Evolutionary conservation across 1,140 invertebrate species (phyloP).

Genomic region (Phenacoccus solenopsis): DNA sequence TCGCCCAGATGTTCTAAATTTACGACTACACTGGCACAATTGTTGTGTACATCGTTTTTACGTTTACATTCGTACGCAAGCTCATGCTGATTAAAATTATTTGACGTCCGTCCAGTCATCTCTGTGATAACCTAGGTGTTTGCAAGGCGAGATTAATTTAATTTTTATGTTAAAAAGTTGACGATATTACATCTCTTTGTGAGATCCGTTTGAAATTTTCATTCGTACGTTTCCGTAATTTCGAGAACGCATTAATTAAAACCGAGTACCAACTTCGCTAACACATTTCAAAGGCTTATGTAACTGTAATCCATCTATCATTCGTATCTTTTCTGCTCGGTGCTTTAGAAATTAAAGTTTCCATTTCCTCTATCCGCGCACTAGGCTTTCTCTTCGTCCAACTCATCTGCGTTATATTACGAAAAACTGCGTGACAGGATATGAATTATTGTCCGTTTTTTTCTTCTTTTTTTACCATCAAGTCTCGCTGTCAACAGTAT

Average conservation of each 20-base stretch:
- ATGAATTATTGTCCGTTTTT: conserved; percentile 3
- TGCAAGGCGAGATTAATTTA: not conserved
- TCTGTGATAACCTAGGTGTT: too few species aligned
- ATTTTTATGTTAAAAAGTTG: not conserved
- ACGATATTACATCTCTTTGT: not conserved
- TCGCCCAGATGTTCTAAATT: too few species aligned
- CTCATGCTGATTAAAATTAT: too few species aligned
- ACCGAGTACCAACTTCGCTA: not conserved
- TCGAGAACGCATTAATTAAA: conserved; percentile 2
- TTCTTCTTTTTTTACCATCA: too few species aligned
- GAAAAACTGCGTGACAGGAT: not conserved
- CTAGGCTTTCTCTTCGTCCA: not conserved
- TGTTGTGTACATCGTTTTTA: too few species aligned
- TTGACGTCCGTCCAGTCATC: too few species aligned
- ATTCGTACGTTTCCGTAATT: not conserved
- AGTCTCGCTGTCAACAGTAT: too few species aligned
- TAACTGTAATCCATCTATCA: not conserved
- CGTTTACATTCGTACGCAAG: too few species aligned
- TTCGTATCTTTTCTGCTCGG: not conserved
- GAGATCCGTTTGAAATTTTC: too few species aligned
- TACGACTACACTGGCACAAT: too few species aligned
- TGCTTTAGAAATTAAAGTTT: conserved; percentile 3
- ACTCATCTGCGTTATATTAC: not conserved
- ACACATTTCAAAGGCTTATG: not conserved
- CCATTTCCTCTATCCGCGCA: not conserved